These are phyloP conservation scores for Polyergus mexicanus DNA, from an alignment of 1,140 invertebrate species.

Conservation along the genomic window DNA sequence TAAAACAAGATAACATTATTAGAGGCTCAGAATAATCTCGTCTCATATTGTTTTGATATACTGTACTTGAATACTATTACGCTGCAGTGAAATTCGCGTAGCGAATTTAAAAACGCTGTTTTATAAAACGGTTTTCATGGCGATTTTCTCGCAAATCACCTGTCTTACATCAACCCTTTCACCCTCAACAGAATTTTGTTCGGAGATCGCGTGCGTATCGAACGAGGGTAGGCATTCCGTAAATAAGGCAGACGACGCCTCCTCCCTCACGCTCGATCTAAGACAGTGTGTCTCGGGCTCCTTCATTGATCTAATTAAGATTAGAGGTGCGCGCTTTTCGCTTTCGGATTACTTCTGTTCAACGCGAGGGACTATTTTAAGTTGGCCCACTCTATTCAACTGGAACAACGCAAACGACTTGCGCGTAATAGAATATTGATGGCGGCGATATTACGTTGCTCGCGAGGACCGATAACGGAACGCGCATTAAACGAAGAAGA, in stretches of 20 bases:
- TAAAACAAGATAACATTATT: too few relatives aligned
- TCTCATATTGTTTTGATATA: too few relatives aligned
- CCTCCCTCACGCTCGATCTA: constrained; percentile 25
- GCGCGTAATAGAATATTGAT: constrained; percentile 66
- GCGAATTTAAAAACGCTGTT: too few relatives aligned
- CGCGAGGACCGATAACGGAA: constrained; percentile 42
- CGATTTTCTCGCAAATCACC: neutral
- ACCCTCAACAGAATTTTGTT: constrained; percentile 1
- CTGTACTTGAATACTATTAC: neutral
- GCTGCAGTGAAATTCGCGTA: neutral
- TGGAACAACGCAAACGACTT: constrained; percentile 61
- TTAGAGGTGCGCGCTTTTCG: constrained; percentile 41
- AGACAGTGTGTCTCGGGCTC: constrained; percentile 15
- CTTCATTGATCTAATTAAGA: constrained; percentile 50
- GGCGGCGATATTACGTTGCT: constrained; percentile 41
- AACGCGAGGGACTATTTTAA: constrained; percentile 63
- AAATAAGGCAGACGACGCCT: constrained; percentile 50
- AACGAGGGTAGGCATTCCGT: constrained; percentile 24
- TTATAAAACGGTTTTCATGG: neutral
- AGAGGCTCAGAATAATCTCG: too few relatives aligned
- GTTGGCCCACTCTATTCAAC: constrained; percentile 65
- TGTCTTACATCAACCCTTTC: constrained; percentile 2
- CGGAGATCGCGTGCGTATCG: constrained; percentile 31
- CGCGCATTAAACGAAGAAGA: neutral
- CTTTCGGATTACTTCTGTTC: constrained; percentile 66